These are phyloP conservation scores for roundworm (Caenorhabditis elegans) DNA, from an alignment of 1,140 invertebrate genomes.

Conservation along the genomic window DNA sequence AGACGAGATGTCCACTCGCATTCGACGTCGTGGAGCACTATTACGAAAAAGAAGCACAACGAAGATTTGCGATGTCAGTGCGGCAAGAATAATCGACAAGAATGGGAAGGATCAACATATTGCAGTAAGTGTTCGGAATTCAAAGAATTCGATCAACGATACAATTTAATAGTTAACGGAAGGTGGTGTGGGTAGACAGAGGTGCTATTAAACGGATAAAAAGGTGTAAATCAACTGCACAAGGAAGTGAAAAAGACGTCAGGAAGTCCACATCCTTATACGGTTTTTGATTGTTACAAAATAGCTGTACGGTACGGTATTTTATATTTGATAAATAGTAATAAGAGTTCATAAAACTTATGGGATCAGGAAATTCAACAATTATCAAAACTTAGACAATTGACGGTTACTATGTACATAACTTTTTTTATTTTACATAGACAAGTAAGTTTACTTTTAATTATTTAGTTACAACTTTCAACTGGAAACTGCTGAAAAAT, in stretches of 20 bases:
- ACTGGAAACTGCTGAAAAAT: too few relatives aligned
- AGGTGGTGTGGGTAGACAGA: background rate
- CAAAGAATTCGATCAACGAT: background rate
- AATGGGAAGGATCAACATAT: background rate
- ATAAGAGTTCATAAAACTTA: too few relatives aligned
- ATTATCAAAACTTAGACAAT: too few relatives aligned
- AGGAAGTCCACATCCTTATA: too few relatives aligned
- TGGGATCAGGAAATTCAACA: too few relatives aligned
- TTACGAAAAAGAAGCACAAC: background rate
- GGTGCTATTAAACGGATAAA: background rate
- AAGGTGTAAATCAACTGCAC: background rate
- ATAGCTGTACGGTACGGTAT: too few relatives aligned
- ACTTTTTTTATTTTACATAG: too few relatives aligned
- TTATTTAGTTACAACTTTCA: too few relatives aligned
- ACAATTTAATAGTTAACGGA: background rate
- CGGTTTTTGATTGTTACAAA: too few relatives aligned
- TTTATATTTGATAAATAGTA: too few relatives aligned
- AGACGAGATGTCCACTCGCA: background rate
- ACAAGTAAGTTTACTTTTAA: too few relatives aligned
- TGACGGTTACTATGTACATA: too few relatives aligned
- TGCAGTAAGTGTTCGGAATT: slow-evolving; percentile 2
- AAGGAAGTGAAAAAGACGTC: background rate
- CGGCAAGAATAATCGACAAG: background rate
- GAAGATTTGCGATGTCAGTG: background rate
- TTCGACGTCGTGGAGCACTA: slow-evolving; percentile 8